phyloP scores from a whole-genome alignment of 2,797 vertebrate species.

The Poecile montanus region DNA sequence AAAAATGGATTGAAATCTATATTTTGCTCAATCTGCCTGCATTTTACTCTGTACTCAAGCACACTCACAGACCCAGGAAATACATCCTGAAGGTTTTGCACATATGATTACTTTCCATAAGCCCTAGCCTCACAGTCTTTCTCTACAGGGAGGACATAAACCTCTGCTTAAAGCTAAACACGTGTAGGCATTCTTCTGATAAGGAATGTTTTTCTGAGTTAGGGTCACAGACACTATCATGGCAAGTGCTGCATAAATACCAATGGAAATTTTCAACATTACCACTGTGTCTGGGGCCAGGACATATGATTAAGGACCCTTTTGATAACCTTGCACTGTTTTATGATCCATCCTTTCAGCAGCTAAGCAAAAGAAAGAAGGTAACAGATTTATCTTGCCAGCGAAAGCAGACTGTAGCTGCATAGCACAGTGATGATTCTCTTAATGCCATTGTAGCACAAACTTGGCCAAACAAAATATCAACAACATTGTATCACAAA shows the following conservation, averaged over 20 bases:
- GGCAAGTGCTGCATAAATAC: background rate
- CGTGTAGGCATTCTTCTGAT: background rate
- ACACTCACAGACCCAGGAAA: background rate
- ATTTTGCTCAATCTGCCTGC: background rate
- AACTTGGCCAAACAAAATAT: background rate
- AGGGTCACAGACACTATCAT: background rate
- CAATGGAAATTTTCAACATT: background rate
- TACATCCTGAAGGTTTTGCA: background rate
- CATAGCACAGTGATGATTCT: background rate
- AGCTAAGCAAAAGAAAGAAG: background rate
- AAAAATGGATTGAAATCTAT: background rate
- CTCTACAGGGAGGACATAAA: background rate
- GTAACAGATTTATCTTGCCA: background rate
- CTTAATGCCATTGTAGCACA: background rate
- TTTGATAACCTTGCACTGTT: conserved; percentile 9
- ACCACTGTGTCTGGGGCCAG: background rate
- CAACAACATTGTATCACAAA: too few relatives aligned
- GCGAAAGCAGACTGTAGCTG: background rate
- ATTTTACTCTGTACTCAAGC: background rate
- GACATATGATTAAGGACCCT: conserved; percentile 34
- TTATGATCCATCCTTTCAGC: background rate
- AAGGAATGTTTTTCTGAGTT: background rate
- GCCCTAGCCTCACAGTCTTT: background rate
- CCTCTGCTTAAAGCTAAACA: background rate
- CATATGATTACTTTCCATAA: background rate